phyloP scores from a whole-genome alignment of 1,140 invertebrate genomes.

The Heliconius hewitsoni region DNA sequence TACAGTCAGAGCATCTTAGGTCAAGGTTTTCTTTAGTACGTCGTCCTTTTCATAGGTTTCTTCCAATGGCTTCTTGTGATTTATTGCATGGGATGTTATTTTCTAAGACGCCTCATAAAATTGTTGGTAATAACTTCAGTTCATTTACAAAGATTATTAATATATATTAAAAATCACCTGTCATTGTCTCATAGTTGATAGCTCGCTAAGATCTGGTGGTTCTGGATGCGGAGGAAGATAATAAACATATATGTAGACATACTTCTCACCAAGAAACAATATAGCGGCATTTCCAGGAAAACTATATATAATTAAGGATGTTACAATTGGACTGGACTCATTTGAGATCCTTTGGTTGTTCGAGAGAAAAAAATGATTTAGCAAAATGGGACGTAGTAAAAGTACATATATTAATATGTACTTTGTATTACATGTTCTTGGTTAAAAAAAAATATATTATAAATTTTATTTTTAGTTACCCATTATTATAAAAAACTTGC shows the following conservation, averaged over 20 bases:
- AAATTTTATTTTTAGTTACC: too few relatives aligned
- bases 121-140: slow-evolving; percentile 7
- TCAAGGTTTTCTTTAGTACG: slow-evolving; percentile 59
- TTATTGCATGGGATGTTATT: slow-evolving; percentile 31
- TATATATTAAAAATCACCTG: neutral
- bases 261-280: neutral
- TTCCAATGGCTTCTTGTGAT: slow-evolving; percentile 32
- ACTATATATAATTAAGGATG: neutral
- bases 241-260: too few relatives aligned
- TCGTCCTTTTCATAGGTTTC: slow-evolving; percentile 44
- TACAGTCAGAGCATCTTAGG: slow-evolving; percentile 53
- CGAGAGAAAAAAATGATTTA: too few relatives aligned
- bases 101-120: slow-evolving; percentile 34
- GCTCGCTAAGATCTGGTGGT: neutral
- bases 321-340: too few relatives aligned
- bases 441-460: too few relatives aligned
- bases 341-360: too few relatives aligned
- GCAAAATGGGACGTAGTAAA: too few relatives aligned
- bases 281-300: slow-evolving; percentile 25
- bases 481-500: too few relatives aligned
- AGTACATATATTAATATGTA: too few relatives aligned
- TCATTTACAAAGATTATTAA: slow-evolving; percentile 6
- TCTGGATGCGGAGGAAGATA: neutral
- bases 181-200: neutral
- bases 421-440: too few relatives aligned